A percentile compares a stretch with the other conserved stretches of the same genome.
Evolutionary conservation across 2,797 vertebrate species (phyloP).

Genomic region (Pogoniulus pusillus): DNA sequence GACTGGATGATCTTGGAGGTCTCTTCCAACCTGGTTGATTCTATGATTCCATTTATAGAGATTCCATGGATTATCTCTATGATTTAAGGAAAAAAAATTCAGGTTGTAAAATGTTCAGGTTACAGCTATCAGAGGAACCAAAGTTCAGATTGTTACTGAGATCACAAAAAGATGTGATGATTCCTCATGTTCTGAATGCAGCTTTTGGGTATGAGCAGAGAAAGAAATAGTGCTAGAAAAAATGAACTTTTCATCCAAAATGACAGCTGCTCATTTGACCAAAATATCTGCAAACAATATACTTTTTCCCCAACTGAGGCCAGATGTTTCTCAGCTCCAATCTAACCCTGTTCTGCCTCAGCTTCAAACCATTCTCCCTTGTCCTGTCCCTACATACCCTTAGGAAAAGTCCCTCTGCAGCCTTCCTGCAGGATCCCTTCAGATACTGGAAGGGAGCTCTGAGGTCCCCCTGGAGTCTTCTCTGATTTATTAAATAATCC

Average conservation of each 20-base stretch:
- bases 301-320: background rate
- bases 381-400: too few species aligned
- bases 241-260: constrained; percentile 21
- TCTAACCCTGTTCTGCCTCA: too few species aligned
- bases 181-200: background rate
- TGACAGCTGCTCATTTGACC: background rate
- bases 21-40: too few species aligned
- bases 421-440: too few species aligned
- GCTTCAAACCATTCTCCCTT: too few species aligned
- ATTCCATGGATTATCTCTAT: background rate
- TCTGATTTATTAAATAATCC: too few species aligned
- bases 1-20: too few species aligned
- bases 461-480: too few species aligned
- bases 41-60: too few species aligned
- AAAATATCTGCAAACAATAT: background rate
- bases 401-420: too few species aligned
- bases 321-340: constrained; percentile 64
- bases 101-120: background rate
- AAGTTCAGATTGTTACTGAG: background rate
- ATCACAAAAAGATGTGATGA: background rate
- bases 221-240: background rate
- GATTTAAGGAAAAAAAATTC: background rate
- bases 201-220: background rate
- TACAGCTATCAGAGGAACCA: background rate
- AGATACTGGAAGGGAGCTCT: too few species aligned